Evolutionary conservation across 2,797 vertebrate species (phyloP).

Genomic region (Botia almorhae): DNA sequence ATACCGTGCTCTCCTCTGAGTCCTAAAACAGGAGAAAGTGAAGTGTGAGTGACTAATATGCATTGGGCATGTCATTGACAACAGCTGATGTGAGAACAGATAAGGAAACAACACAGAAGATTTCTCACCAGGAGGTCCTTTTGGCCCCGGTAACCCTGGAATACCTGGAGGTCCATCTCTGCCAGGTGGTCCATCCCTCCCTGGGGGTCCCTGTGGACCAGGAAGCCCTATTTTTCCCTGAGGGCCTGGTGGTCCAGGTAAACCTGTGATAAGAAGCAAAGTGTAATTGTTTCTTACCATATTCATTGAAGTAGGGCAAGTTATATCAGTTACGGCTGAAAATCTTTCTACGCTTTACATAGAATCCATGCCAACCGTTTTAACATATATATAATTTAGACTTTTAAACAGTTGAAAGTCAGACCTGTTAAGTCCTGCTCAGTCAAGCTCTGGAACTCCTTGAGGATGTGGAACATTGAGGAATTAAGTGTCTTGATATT

Average conservation of each 20-base stretch:
- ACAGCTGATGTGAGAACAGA: not conserved
- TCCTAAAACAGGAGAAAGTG: conserved; percentile 70
- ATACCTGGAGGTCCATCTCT: conserved; percentile 73
- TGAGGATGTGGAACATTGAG: conserved; percentile 79
- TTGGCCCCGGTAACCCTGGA: conserved; percentile 72
- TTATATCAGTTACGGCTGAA: not conserved
- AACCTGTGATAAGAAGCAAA: conserved; percentile 60
- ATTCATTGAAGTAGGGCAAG: not conserved
- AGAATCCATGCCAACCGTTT: not conserved
- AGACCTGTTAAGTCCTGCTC: conserved; percentile 75
- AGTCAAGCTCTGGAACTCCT: conserved; percentile 73
- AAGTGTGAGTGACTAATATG: not conserved
- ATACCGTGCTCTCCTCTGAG: conserved; percentile 81
- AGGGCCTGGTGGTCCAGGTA: conserved; percentile 80
- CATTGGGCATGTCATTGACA: not conserved
- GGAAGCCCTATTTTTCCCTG: conserved; percentile 75
- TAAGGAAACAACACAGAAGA: not conserved
- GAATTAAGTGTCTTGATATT: conserved; percentile 85
- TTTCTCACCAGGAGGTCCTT: conserved; percentile 76
- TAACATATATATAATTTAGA: not conserved
- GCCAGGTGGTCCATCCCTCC: conserved; percentile 70
- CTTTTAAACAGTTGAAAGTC: conserved; percentile 46
- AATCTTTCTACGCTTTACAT: not conserved
- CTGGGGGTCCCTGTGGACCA: conserved; percentile 68
- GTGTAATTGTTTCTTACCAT: not conserved